Evolutionary conservation across 2,888 invertebrate genomes (phyloP), one percentile per base, ranked within the genome.

Genomic region (Dorcus parallelipipedus): DNA sequence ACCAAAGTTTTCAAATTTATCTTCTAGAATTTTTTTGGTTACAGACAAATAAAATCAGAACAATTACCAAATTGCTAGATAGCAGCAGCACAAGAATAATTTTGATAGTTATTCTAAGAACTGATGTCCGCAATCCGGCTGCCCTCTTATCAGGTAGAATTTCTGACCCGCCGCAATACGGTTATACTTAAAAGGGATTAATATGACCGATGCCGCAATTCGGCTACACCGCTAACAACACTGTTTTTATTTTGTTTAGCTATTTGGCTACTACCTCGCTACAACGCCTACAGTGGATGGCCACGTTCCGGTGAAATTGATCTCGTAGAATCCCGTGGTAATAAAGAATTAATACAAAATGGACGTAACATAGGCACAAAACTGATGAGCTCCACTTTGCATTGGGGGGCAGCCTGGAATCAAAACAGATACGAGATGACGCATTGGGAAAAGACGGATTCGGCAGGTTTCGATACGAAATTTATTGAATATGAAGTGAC

Each of bases 221-320:
- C n/a, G n/a, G n/a, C n/a, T n/a, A n/a, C n/a, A n/a, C n/a, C n/a
- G n/a, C n/a, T n/a, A n/a, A n/a, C n/a, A n/a, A n/a, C n/a, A n/a
- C n/a, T n/a, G 3, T 6, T 33, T 33, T 33, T 5, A 33, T 33
- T 69, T 71, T 20, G 20, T 20, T 20, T 71, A 87, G 88, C 88
- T 33, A 83, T 89, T 64, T 89, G 88, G 89, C 71, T 90, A 75
- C 78, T 87, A 81, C 89, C 90, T 1, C 78, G 81, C 0, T 73
- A 81, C 71, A 85, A 86, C 68, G 73, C 73, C 0, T 90, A 90
- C 71, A 88, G 89, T 2, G 74, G 78, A 1, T 89, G 89, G 89
- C 89, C 89, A 1, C 73, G 84, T 3, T 88, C 88, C 20, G 90
- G 89, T 3, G 89, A 89, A 78, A 89, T 90, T 59, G 88, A 89